Conservation (phyloP, 1,140 invertebrate genomes). For the Stenopsyche tienmushanensis region DNA sequence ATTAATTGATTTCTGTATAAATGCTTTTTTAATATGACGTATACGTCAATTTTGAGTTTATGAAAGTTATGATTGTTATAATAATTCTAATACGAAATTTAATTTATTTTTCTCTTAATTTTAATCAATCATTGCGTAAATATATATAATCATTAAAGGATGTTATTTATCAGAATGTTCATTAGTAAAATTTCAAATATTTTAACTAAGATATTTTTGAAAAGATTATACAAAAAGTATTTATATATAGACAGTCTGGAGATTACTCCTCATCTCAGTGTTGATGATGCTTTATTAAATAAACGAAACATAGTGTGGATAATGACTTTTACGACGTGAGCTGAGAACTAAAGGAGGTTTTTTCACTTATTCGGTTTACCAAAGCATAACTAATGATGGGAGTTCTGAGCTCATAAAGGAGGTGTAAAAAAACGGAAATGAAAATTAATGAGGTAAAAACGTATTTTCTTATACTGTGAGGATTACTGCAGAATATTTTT, state of each 20-base stretch:
- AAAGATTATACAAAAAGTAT: too few species aligned
- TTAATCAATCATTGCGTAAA: too few species aligned
- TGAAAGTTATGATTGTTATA: background rate
- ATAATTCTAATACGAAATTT: background rate
- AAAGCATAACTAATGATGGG: constrained; percentile 35
- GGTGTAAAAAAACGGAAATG: constrained; percentile 40
- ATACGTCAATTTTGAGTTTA: too few species aligned
- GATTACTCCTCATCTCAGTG: too few species aligned
- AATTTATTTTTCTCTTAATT: background rate
- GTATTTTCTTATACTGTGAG: constrained; percentile 36
- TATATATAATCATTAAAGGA: too few species aligned
- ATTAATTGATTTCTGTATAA: too few species aligned
- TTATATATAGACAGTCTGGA: too few species aligned
- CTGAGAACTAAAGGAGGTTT: background rate
- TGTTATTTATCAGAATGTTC: too few species aligned
- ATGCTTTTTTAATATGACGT: too few species aligned
- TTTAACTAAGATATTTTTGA: too few species aligned
- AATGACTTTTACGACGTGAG: background rate
- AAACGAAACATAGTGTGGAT: background rate
- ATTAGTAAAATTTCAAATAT: too few species aligned
- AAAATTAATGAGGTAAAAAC: constrained; percentile 43
- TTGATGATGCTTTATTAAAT: too few species aligned
- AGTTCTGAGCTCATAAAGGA: constrained; percentile 25
- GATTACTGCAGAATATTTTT: constrained; percentile 41
- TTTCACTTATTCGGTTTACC: constrained; percentile 21